Percentiles rank a stretch among this genome's conserved stretches.
These are phyloP conservation scores for Tetranychus truncatus DNA, from an alignment of 2,888 invertebrate species.

Conservation along the genomic window DNA sequence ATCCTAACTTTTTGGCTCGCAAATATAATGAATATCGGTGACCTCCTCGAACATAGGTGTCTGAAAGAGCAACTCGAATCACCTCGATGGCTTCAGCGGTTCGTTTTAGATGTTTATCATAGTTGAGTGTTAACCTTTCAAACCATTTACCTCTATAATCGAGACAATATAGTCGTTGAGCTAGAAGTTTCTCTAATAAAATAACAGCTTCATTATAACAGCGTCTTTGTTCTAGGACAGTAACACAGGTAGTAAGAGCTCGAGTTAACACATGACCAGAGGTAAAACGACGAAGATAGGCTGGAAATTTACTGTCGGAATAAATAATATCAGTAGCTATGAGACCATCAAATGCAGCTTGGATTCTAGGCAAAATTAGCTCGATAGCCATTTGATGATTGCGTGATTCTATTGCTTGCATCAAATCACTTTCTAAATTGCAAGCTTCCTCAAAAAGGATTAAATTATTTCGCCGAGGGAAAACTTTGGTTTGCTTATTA, in stretches of 20 bases:
- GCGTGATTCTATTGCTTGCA: conserved; percentile 30
- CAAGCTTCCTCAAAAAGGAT: conserved; percentile 29
- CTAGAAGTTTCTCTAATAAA: conserved; percentile 39
- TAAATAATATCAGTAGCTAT: not conserved
- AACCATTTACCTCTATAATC: conserved; percentile 38
- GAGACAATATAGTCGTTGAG: conserved; percentile 35
- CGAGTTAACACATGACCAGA: conserved; percentile 37
- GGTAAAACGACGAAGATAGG: conserved; percentile 43
- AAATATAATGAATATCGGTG: conserved; percentile 32
- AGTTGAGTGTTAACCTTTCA: conserved; percentile 44
- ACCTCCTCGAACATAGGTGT: conserved; percentile 32
- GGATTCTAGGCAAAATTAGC: conserved; percentile 16
- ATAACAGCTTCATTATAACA: conserved; percentile 38
- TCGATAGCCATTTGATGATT: conserved; percentile 31
- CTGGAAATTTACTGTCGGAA: conserved; percentile 31
- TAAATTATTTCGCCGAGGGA: conserved; percentile 32
- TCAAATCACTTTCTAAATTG: conserved; percentile 31
- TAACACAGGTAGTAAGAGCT: conserved; percentile 35
- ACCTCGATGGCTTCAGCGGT: conserved; percentile 32
- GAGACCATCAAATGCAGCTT: not conserved
- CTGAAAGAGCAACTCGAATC: conserved; percentile 32
- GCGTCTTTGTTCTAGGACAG: conserved; percentile 36
- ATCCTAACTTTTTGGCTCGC: conserved; percentile 12
- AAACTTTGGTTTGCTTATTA: conserved; percentile 32
- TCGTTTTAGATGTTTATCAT: conserved; percentile 39